Percentiles rank a stretch among this genome's conserved stretches.
These are phyloP conservation scores for Musca domestica DNA, from an alignment of 1,140 invertebrate genomes.

Conservation along the genomic window DNA sequence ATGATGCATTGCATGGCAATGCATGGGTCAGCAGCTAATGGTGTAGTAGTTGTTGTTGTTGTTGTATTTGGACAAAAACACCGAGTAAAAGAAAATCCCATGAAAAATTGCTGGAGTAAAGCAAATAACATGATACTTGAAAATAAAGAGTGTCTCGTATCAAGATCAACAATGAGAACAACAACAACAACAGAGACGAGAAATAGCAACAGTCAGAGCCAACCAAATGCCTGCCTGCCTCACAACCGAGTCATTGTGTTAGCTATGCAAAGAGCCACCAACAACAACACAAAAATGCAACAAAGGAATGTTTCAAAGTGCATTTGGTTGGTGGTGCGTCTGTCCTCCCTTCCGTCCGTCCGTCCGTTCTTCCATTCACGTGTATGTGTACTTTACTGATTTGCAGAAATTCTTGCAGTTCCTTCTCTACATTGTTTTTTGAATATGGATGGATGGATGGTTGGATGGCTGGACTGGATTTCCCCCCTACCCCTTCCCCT, in stretches of 20 bases:
- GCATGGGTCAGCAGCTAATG: no score
- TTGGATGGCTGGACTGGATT: no score
- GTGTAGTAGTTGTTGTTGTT: no score
- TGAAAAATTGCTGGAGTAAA: no score
- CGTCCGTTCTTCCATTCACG: not conserved
- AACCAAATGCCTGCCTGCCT: no score
- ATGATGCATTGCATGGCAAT: no score
- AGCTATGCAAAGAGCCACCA: not conserved
- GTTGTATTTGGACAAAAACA: no score
- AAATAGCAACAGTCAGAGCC: not conserved
- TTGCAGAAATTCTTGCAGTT: conserved; percentile 10
- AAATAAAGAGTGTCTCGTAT: not conserved
- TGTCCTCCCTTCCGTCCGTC: not conserved
- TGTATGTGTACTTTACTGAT: not conserved
- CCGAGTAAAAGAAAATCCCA: no score
- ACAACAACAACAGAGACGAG: not conserved
- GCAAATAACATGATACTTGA: no score
- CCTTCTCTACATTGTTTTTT: not conserved
- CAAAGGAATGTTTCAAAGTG: conserved; percentile 13
- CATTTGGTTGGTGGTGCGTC: not conserved
- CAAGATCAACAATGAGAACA: conserved; percentile 8
- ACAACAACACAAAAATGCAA: not conserved
- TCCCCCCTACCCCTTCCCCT: no score
- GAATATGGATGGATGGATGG: no score
- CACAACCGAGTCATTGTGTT: no score